Base-by-base conservation (phyloP, 1,140 invertebrate genomes). In the Macrosteles quadrilineatus region DNA sequence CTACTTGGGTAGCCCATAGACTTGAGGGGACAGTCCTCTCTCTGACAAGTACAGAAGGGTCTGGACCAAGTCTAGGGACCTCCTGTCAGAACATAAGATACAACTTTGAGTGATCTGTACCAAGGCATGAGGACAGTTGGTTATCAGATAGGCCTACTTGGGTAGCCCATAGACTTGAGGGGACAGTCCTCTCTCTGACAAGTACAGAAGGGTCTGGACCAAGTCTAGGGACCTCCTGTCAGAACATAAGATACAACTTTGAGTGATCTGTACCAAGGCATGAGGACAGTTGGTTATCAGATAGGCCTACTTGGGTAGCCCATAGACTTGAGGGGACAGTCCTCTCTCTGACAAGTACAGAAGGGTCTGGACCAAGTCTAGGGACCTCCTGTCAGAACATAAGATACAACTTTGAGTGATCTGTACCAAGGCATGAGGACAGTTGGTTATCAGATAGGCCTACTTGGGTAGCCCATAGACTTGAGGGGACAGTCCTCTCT, bases 211-310 rank as follows among this genome's bases (percentile, higher is more conserved):
- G 11, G 93, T 81, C 78, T 98, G 96, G 0, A 99, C 87, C 27
- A 99, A 83, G 77, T 97, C 95, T 27, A 98, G 78, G 1, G 92
- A 97, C 73, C 94, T 88, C 84, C 83, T 82, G 71, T 14, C 32
- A 6, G 77, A 74, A 29, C 40, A 65, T 69, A 29, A 69, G 25
- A 6, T 57, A 69, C 3, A 71, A 69, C 30, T 12, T 55, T 12
- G 11, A 12, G n/a, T n/a, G n/a, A n/a, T n/a, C n/a, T n/a, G 80
- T 6, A 97, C 86, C 12, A 98, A 83, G 21, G 98, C 88, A 81
- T 99, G 97, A 0, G 96, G 96, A 81, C 96, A 98, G 78, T 96
- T 90, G 78, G 94, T 90, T 11, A 96, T 83, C 0, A 96, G 96
- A 81, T 92, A n/a, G n/a, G 91, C 93, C 29, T 98, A 91, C 79